Percentiles rank a stretch among this genome's conserved stretches.
These are phyloP conservation scores for Protophormia terraenovae DNA, from an alignment of 2,888 invertebrate species.

Conservation along the genomic window DNA sequence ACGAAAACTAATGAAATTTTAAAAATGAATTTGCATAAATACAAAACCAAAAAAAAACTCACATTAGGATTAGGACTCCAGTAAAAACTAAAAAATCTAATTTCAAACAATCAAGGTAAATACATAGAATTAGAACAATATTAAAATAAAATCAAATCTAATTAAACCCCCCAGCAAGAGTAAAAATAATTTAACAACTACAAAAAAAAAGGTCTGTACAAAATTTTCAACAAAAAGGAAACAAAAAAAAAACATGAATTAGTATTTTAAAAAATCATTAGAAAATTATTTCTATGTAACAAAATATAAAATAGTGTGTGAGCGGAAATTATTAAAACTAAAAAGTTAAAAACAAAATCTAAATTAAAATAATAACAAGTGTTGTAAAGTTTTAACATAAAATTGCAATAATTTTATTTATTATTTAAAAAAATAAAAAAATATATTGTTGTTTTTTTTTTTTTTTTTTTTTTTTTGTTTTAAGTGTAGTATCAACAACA, in stretches of 20 bases:
- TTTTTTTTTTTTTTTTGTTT: constrained; percentile 24
- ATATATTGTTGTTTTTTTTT: constrained; percentile 14
- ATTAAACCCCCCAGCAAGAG: constrained; percentile 3
- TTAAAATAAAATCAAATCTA: not conserved
- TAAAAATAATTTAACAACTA: not conserved
- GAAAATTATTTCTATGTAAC: not conserved
- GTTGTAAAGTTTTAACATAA: constrained; percentile 56
- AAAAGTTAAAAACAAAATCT: constrained; percentile 8
- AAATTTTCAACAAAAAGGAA: constrained; percentile 1
- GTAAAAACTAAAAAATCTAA: not conserved
- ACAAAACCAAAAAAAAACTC: not conserved
- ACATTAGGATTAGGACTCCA: not conserved
- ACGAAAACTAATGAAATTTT: not conserved
- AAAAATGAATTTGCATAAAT: not conserved
- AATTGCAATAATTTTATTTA: constrained; percentile 65
- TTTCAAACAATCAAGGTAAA: constrained; percentile 20
- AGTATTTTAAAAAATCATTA: not conserved
- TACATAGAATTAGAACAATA: constrained; percentile 15
- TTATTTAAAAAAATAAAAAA: constrained; percentile 47
- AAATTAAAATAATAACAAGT: constrained; percentile 58
- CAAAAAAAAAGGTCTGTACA: not conserved
- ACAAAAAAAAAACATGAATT: not conserved
- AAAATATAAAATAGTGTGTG: not conserved
- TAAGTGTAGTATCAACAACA: constrained; percentile 7
- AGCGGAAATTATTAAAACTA: constrained; percentile 54